Conservation (phyloP, 2,797 vertebrate species). For the Characodon lateralis region DNA sequence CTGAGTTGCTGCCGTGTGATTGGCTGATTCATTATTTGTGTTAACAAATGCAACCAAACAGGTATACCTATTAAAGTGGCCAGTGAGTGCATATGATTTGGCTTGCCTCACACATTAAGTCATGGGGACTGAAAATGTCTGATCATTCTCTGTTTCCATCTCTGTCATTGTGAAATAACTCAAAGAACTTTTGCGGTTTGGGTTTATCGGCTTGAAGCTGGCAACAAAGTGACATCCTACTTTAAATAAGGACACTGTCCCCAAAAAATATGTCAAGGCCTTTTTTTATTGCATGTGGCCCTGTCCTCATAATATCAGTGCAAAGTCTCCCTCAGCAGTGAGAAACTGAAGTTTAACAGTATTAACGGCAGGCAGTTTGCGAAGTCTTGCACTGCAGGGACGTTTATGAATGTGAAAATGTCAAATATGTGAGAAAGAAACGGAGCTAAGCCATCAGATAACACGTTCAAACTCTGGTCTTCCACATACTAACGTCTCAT, state of each 20-base stretch:
- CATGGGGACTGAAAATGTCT: not conserved
- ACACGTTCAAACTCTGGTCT: not conserved
- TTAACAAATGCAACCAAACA: not conserved
- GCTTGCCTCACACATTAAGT: not conserved
- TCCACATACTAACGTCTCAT: too few relatives aligned
- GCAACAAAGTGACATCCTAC: conserved; percentile 3
- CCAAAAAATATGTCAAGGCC: conserved; percentile 1
- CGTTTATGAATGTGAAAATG: not conserved
- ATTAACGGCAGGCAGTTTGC: not conserved
- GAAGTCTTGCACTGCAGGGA: not conserved
- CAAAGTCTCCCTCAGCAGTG: conserved; percentile 3
- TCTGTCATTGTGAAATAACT: not conserved
- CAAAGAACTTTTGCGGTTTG: not conserved
- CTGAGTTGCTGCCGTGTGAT: too few relatives aligned
- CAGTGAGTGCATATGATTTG: not conserved
- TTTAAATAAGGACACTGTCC: conserved; percentile 4
- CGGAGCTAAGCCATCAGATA: not conserved
- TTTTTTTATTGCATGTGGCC: not conserved
- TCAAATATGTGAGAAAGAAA: not conserved
- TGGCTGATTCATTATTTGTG: too few relatives aligned
- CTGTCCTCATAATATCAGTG: not conserved
- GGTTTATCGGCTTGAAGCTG: not conserved
- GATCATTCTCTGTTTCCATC: not conserved
- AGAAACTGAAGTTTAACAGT: not conserved
- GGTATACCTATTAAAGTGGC: not conserved